Percentiles rank a stretch among this genome's conserved stretches.
phyloP scores from a whole-genome alignment of 2,113 vertebrate genomes.

The Neogobius melanostomus region DNA sequence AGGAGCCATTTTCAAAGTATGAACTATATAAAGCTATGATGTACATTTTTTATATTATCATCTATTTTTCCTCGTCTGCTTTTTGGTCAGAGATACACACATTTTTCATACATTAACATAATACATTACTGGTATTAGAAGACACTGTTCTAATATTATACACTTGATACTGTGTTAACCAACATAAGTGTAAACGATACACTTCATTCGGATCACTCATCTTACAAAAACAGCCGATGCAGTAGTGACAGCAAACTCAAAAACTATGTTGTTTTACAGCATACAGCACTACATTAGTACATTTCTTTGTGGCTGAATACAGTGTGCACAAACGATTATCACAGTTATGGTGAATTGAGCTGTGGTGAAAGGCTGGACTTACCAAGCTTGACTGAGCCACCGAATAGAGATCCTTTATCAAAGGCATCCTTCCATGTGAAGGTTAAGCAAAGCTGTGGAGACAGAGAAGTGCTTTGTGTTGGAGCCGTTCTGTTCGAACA shows the following conservation, averaged over 20 bases:
- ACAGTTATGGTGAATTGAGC: background rate
- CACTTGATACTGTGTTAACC: too few species aligned
- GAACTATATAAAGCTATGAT: too few species aligned
- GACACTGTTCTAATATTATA: too few species aligned
- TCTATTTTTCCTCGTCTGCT: too few species aligned
- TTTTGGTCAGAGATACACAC: too few species aligned
- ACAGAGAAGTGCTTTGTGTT: slow-evolving; percentile 44
- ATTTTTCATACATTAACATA: too few species aligned
- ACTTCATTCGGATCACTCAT: too few species aligned
- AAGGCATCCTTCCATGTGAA: slow-evolving; percentile 99
- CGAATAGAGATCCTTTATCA: slow-evolving; percentile 98
- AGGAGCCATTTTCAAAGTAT: too few species aligned
- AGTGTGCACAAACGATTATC: background rate
- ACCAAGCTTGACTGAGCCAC: slow-evolving; percentile 95
- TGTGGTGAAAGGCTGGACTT: slow-evolving; percentile 53
- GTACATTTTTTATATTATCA: too few species aligned
- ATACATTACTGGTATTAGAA: too few species aligned
- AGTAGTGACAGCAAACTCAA: background rate
- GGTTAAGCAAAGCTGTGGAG: slow-evolving; percentile 89
- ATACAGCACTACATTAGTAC: background rate
- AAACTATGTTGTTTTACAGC: background rate
- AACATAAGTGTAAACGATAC: too few species aligned
- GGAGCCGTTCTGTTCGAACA: slow-evolving; percentile 5
- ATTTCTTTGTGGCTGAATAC: background rate
- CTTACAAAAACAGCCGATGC: too few species aligned